Base-by-base conservation (phyloP, 2,113 vertebrate species). In the Pelobates fuscus region DNA sequence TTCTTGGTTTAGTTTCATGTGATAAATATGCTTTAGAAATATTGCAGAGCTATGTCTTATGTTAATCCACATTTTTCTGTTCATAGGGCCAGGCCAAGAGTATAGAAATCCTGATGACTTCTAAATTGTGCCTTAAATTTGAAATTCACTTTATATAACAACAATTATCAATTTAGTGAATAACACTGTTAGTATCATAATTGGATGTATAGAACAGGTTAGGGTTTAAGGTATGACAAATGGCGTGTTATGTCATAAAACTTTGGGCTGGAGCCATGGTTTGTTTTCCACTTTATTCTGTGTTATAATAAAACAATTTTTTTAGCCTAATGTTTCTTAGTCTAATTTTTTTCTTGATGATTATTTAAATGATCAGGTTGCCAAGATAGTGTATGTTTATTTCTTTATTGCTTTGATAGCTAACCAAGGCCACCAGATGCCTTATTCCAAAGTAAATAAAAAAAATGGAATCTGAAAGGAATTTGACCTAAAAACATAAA, bases 281-380 rank as follows among this genome's bases (percentile, higher is more conserved):
- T 37, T 37, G 32, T 6, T 10, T 37, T 37, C 5, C 1, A 17
- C 8, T 17, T 14, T 12, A 17, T 49, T 17, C 15, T 17, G 10
- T 2, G 44, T 49, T 18, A 49, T 49, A 49, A 14, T 15, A 49
- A 14, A 5, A 17, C 15, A 18, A 15, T 18, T 14, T 41, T 12
- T 41, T 7, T 41, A 41, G 14, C 37, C 37, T 41, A 41, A 41
- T 77, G 60, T 71, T 46, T 78, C 49, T 79, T 24, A 64, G 61
- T 63, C 79, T 8, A 67, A 75, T 79, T 82, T 80, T 17, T 60
- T 30, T 44, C 55, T 71, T 83, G 6, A 15, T 2, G 71, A 66
- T 63, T 49, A 66, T 1, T 70, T 77, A 82, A 32, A 78, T 77
- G 43, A 61, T 72, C 77, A 63, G 37, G 78, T 72, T 24, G 8